These are phyloP conservation scores for Erinaceus europaeus DNA, from an alignment of 2,113 vertebrate genomes.

Conservation along the genomic window DNA sequence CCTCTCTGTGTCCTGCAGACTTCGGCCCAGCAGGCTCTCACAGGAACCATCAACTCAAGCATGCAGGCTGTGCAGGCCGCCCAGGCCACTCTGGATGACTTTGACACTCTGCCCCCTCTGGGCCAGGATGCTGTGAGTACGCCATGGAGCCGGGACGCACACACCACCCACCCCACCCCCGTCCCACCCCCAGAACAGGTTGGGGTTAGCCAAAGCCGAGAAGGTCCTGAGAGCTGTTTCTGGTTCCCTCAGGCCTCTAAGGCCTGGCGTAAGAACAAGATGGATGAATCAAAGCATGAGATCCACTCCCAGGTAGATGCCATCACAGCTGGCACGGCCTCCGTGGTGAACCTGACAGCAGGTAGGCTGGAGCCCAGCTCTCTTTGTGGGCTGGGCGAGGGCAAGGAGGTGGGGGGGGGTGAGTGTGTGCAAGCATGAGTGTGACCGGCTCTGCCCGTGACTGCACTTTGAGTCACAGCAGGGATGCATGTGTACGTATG, in stretches of 20 bases:
- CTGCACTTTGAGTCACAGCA: conserved; percentile 15
- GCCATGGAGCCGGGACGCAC: background rate
- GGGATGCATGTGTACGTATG: background rate
- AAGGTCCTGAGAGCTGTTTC: background rate
- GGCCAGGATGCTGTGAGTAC: conserved; percentile 95
- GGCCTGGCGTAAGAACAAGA: conserved; percentile 98
- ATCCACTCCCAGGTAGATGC: conserved; percentile 99
- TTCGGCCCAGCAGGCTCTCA: conserved; percentile 96
- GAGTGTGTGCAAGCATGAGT: background rate
- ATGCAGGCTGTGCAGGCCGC: conserved; percentile 98
- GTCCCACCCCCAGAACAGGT: background rate
- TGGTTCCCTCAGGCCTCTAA: conserved; percentile 89
- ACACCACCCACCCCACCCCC: background rate
- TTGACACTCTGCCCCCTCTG: conserved; percentile 92
- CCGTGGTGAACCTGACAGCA: conserved; percentile 96
- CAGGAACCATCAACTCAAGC: conserved; percentile 97
- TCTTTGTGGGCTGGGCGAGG: background rate
- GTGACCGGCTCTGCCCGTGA: background rate
- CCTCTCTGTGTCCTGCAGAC: conserved; percentile 82
- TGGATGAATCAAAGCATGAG: conserved; percentile 99
- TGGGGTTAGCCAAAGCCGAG: background rate
- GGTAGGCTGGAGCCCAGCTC: conserved; percentile 74
- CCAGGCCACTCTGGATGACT: conserved; percentile 92
- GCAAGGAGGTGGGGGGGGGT: too few relatives aligned
- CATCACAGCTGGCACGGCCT: conserved; percentile 97